Base-by-base conservation (phyloP, 2,888 invertebrate genomes). In the Hipparchia semele region DNA sequence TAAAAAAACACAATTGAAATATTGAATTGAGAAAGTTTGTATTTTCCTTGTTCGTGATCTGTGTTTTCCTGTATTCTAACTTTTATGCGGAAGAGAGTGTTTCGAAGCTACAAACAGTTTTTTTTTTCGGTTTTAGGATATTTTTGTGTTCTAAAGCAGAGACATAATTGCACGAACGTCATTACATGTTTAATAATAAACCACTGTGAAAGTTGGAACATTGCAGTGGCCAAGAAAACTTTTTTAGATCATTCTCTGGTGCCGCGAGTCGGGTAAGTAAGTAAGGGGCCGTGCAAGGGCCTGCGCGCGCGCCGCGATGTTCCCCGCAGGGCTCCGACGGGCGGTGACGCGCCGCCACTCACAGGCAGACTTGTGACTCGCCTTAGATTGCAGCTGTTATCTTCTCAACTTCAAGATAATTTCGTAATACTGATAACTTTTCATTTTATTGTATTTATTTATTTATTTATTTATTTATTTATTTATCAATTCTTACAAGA, bases 171-270 rank as follows among this genome's bases (percentile, higher is more conserved):
- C 23, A 51, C 13, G 12, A 23, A 13, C 5, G 13, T 56, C 46
- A 6, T 39, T 66, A n/a, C 10, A 13, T 67, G 56, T 13, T 10
- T 7, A 65, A 10, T 23, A 46, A 56, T 13, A 56, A 67, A 67
- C 56, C 13, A 6, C 45, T 46, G 45, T 2, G 45, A 67, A n/a
- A 67, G 54, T 67, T 58, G 6, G 5, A 46, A 46, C n/a, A 56
- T 53, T 23, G 13, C 33, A 51, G 53, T 53, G 65, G 61, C 62
- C 45, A 39, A 59, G 56, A 75, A 53, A 54, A 68, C 73, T 53
- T 56, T 68, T 71, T 68, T 62, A 58, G 51, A 49, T 51, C 8
- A 65, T 61, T 45, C 23, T 54, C 46, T 12, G 70, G 64, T 64
- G 70, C n/a, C 13, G 62, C 6, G 46, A 53, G 53, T 53, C 10